These are phyloP conservation scores for Plecotus auritus DNA, from an alignment of 2,113 vertebrate species.

Conservation along the genomic window DNA sequence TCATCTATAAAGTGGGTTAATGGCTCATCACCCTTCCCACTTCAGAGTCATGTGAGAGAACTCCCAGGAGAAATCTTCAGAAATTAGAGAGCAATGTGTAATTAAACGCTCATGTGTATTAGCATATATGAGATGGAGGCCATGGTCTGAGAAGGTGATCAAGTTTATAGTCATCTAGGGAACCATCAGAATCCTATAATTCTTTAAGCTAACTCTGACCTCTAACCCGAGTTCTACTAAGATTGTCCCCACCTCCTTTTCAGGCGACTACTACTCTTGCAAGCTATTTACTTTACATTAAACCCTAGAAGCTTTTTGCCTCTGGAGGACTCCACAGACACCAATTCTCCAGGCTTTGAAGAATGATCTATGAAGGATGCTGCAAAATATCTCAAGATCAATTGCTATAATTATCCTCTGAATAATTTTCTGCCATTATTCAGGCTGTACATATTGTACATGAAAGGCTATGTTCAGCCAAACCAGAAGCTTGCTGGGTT, in stretches of 20 bases:
- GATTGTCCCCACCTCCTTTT: accelerated
- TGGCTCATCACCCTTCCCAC: neutral
- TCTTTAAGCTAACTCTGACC: neutral
- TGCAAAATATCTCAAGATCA: conserved; percentile 74
- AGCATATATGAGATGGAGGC: neutral
- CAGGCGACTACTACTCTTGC: neutral
- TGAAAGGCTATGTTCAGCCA: conserved; percentile 64
- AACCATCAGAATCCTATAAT: accelerated
- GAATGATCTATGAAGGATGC: conserved; percentile 41
- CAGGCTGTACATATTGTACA: conserved; percentile 61
- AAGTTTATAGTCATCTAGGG: neutral
- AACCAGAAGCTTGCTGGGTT: conserved; percentile 62
- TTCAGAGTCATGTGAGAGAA: neutral
- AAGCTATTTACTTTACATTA: neutral
- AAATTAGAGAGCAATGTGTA: neutral
- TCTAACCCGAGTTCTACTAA: accelerated
- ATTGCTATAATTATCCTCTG: conserved; percentile 70
- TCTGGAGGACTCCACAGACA: neutral
- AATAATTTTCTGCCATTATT: conserved; percentile 69
- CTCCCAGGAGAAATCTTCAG: neutral
- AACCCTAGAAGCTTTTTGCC: conserved; percentile 10
- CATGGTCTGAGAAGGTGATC: neutral
- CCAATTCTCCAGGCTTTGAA: conserved; percentile 62
- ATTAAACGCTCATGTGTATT: neutral
- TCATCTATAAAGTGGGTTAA: neutral